These are phyloP conservation scores for Rhyacophila evoluta DNA, from an alignment of 2,888 invertebrate species.

Conservation along the genomic window DNA sequence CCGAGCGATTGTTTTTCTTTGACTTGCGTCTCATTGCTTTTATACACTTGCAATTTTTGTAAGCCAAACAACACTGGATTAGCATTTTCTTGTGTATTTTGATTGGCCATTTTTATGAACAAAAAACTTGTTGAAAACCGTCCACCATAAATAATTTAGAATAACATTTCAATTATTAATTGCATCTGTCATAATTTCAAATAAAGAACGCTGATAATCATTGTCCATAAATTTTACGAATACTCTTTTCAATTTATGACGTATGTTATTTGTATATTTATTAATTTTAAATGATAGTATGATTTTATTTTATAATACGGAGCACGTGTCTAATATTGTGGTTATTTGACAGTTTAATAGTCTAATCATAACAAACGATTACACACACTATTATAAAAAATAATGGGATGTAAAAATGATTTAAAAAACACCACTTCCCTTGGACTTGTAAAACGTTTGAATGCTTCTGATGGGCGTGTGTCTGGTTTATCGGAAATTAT, in stretches of 20 bases:
- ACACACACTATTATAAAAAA: constrained; percentile 14
- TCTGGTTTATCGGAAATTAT: background rate
- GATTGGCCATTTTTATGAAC: background rate
- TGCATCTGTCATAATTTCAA: background rate
- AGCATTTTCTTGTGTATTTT: background rate
- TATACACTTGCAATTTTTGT: background rate
- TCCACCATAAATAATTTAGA: background rate
- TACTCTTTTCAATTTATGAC: background rate
- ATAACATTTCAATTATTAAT: background rate
- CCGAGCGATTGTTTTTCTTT: background rate
- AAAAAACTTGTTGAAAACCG: background rate
- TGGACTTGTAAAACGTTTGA: background rate
- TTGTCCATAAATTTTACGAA: background rate
- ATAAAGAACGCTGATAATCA: background rate
- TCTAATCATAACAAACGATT: background rate
- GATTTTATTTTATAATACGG: background rate
- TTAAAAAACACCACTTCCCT: background rate
- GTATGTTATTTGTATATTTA: background rate
- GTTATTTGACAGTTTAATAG: background rate
- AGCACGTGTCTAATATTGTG: background rate
- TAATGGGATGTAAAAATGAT: background rate
- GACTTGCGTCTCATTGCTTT: background rate
- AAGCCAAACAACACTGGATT: background rate
- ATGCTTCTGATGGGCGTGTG: background rate
- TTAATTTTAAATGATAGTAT: background rate